Conservation (phyloP, 2,797 vertebrate genomes). For the Macrochelys suwanniensis region DNA sequence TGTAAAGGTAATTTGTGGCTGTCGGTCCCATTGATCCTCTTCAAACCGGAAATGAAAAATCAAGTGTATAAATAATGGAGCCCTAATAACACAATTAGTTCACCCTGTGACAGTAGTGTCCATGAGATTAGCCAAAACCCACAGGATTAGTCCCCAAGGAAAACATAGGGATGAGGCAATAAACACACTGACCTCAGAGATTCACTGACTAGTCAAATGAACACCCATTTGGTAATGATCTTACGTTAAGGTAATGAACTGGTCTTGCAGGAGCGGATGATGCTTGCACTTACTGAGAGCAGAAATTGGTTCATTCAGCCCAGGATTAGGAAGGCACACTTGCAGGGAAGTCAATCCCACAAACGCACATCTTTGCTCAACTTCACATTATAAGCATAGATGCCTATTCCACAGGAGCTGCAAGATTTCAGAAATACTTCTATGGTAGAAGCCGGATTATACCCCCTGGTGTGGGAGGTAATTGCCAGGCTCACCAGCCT, state of each 20-base stretch:
- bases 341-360: neutral
- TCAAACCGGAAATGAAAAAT: slow-evolving; percentile 12
- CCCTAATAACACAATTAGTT: neutral
- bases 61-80: neutral
- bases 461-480: neutral
- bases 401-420: neutral
- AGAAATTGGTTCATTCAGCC: neutral
- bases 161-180: neutral
- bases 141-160: neutral
- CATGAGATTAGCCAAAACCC: neutral
- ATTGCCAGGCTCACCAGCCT: neutral
- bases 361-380: neutral
- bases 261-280: neutral
- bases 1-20: slow-evolving; percentile 2
- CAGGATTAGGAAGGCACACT: neutral
- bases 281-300: neutral
- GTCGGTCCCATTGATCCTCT: neutral
- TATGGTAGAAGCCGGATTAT: neutral
- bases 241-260: neutral
- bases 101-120: neutral
- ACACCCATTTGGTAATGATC: neutral
- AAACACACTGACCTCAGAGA: neutral
- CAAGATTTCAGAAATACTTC: neutral
- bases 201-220: neutral
- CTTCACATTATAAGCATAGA: neutral